A percentile compares a stretch with the other conserved stretches of the same genome.
Conservation (phyloP, 2,797 vertebrate species). For the Bovichtus diacanthus region DNA sequence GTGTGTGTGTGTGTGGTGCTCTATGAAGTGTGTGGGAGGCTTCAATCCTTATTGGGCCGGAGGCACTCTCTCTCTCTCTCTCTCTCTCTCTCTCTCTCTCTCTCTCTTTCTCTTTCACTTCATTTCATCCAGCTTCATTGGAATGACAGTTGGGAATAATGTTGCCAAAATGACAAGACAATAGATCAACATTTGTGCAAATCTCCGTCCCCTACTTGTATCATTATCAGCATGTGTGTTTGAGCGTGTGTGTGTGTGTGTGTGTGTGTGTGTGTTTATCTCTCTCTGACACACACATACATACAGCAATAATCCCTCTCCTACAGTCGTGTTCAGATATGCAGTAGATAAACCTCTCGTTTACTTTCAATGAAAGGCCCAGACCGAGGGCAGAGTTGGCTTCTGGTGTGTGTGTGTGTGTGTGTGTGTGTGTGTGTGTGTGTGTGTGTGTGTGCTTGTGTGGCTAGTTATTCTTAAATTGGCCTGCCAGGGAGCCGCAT, state of each 20-base stretch:
- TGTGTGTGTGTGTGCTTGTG: constrained; percentile 28
- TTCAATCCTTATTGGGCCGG: constrained; percentile 35
- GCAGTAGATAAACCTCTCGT: constrained; percentile 57
- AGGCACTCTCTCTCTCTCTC: neutral
- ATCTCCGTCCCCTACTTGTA: constrained; percentile 27
- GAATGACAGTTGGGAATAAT: constrained; percentile 27
- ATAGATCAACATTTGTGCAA: constrained; percentile 50
- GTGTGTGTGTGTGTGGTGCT: constrained; percentile 30
- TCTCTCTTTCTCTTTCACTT: constrained; percentile 14
- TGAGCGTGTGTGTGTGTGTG: constrained; percentile 8
- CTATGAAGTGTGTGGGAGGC: constrained; percentile 54
- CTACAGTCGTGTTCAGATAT: constrained; percentile 58
- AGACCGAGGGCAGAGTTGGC: constrained; percentile 37
- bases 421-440: constrained; percentile 22
- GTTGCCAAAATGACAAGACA: constrained; percentile 43
- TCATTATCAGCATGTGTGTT: constrained; percentile 17
- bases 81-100: neutral
- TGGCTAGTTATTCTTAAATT: constrained; percentile 59
- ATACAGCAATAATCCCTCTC: constrained; percentile 42
- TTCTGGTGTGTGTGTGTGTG: constrained; percentile 20
- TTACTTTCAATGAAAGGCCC: constrained; percentile 55
- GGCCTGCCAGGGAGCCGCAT: constrained; percentile 54
- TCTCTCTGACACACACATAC: constrained; percentile 22
- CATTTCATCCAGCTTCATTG: constrained; percentile 25
- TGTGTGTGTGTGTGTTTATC: too few species aligned